Evolutionary conservation across 1,140 invertebrate species (phyloP).

Genomic region (Branchinecta lynchi): DNA sequence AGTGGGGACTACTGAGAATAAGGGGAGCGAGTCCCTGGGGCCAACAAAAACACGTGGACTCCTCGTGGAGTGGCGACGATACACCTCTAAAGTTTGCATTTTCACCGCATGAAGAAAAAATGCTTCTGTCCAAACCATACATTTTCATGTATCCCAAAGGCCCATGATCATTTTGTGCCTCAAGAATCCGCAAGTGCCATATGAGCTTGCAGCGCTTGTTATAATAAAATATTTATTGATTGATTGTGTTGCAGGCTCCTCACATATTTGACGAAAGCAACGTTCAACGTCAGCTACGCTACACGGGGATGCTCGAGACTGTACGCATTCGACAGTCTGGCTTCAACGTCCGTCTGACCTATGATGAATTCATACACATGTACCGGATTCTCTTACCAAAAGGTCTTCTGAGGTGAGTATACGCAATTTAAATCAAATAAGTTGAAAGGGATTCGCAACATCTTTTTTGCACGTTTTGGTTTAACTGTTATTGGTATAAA

Average conservation of each 20-base stretch:
- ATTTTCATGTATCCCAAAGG: too few relatives aligned
- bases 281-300: constrained; percentile 67
- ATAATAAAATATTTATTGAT: too few relatives aligned
- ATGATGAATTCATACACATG: constrained; percentile 84
- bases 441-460: constrained; percentile 25
- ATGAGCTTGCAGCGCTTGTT: too few relatives aligned
- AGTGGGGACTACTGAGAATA: too few relatives aligned
- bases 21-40: too few relatives aligned
- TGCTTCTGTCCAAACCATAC: too few relatives aligned
- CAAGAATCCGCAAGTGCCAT: too few relatives aligned
- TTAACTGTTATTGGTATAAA: neutral
- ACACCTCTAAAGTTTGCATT: too few relatives aligned
- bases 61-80: too few relatives aligned
- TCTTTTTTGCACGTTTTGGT: constrained; percentile 14
- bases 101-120: too few relatives aligned
- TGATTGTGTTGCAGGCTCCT: constrained; percentile 40
- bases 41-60: too few relatives aligned
- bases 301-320: constrained; percentile 94
- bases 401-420: constrained; percentile 46
- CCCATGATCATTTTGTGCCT: too few relatives aligned
- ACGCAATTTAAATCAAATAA: neutral
- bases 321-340: constrained; percentile 86
- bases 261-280: constrained; percentile 87
- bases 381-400: constrained; percentile 80
- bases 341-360: constrained; percentile 80